These are phyloP conservation scores for Heliothis peltigera DNA, from an alignment of 2,888 invertebrate genomes.

Conservation along the genomic window DNA sequence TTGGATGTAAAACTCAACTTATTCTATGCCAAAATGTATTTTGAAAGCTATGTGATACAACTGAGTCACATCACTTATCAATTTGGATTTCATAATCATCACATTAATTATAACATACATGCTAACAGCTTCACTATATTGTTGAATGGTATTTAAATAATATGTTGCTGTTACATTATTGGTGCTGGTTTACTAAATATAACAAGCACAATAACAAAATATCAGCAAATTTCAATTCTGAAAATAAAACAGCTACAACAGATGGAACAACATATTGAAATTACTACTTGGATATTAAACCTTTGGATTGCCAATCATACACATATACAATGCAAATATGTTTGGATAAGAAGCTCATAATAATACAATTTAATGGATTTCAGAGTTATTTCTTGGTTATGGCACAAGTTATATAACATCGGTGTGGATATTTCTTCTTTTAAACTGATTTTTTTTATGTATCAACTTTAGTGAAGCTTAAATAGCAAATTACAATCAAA, in stretches of 20 bases:
- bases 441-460: constrained; percentile 41
- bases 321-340: constrained; percentile 29
- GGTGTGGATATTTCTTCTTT: constrained; percentile 28
- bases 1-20: constrained; percentile 56
- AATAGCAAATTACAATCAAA: constrained; percentile 62
- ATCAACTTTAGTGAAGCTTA: constrained; percentile 69
- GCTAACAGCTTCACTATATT: constrained; percentile 62
- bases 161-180: neutral
- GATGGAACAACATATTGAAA: constrained; percentile 23
- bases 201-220: constrained; percentile 29
- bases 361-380: constrained; percentile 28
- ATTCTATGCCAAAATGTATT: constrained; percentile 43
- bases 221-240: constrained; percentile 28
- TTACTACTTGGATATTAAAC: constrained; percentile 23
- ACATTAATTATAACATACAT: constrained; percentile 52
- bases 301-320: constrained; percentile 32
- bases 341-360: constrained; percentile 33
- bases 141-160: constrained; percentile 14
- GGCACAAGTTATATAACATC: constrained; percentile 55
- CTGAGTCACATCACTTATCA: constrained; percentile 46
- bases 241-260: constrained; percentile 32
- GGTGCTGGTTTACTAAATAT: neutral
- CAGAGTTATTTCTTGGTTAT: constrained; percentile 48
- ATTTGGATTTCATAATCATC: constrained; percentile 45
- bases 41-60: constrained; percentile 43